Base-by-base conservation (phyloP, 2,113 vertebrate genomes). In the Semnornis frantzii region DNA sequence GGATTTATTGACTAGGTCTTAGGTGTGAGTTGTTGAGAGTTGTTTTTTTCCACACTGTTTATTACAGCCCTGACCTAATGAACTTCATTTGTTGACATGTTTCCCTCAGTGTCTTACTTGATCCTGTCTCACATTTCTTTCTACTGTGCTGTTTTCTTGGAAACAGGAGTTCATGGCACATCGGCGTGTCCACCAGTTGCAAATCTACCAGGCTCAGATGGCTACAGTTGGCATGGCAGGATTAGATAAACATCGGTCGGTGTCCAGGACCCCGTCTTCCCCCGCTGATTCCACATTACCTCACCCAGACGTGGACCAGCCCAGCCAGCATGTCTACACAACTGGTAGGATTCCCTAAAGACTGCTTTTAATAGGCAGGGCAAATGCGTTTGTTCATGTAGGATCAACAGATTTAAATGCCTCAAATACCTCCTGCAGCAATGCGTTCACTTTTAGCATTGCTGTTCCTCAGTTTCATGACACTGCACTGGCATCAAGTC, bases 341-440 rank as follows among this genome's bases (percentile, higher is more conserved):
- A 98, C 97, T 83, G 97, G 97, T 98, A 97, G 96, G 98, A 97
- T 93, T 98, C 98, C 97, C 97, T 62, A 70, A 97, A 97, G 98
- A 93, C 80, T 92, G 87, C 37, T 93, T 95, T 95, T 97, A 98
- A 98, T 97, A 98, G 97, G 97, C 97, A 97, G 97, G 97, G 93
- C 97, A 98, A 98, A 97, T 97, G 95, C 89, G 90, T 87, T 95
- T 95, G 94, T 95, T 98, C 98, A 97, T 94, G 97, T 97, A 96
- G 97, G 98, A 98, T 98, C 98, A 98, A 97, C 95, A 97, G 98
- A 98, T 98, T 98, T 98, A 98, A 98, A 98, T 98, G 97, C 98
- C 96, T 97, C 39, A 92, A 97, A 99, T 98, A 96, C 96, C 98
- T 97, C 97, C 96, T 93, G 96, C 95, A 98, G 97, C 94, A 97